phyloP scores from a whole-genome alignment of 2,888 invertebrate genomes.

The Lottia gigantea region DNA sequence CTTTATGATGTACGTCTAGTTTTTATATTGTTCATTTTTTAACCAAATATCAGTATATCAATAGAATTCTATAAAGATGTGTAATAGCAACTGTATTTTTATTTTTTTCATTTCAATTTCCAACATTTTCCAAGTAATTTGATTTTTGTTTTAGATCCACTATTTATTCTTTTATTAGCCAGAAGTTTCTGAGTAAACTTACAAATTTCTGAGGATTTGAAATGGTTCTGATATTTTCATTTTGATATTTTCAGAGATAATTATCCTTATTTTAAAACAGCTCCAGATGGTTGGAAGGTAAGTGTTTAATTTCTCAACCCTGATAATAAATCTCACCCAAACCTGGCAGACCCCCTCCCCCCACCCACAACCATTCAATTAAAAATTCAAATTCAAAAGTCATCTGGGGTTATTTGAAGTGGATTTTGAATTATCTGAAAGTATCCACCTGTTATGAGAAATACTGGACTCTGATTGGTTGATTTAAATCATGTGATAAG shows the following conservation, averaged over 20 bases:
- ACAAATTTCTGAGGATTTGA: background rate
- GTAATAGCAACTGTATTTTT: no score
- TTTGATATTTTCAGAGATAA: conserved; percentile 82
- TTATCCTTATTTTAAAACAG: conserved; percentile 98
- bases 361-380: background rate
- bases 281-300: conserved; percentile 95
- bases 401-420: no score
- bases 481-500: no score
- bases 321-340: background rate
- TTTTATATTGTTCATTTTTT: background rate
- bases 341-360: background rate
- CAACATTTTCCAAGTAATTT: background rate
- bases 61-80: background rate
- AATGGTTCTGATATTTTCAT: conserved; percentile 8
- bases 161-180: no score
- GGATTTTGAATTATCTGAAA: no score
- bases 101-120: no score
- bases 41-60: conserved; percentile 16
- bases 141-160: background rate
- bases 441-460: no score
- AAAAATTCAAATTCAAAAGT: background rate
- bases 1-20: conserved; percentile 89
- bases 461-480: no score
- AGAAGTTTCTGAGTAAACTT: background rate
- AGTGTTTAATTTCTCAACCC: background rate